Evolutionary conservation across 2,888 invertebrate genomes (phyloP).

Genomic region (Theristus sp.): DNA sequence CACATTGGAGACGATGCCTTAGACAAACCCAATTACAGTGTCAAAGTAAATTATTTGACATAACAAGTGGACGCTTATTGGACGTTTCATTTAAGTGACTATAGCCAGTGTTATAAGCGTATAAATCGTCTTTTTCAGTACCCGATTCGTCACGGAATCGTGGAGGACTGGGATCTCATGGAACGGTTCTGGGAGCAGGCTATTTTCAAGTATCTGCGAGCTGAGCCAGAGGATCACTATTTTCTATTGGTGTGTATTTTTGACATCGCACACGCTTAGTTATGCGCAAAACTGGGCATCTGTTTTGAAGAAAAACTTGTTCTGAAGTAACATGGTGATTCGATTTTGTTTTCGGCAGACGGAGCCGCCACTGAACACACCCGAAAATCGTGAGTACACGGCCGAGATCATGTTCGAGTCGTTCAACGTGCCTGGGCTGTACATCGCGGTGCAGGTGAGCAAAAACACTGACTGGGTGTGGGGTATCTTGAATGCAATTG

Average conservation of each 20-base stretch:
- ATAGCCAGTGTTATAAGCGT: too few species aligned
- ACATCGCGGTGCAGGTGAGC: conserved; percentile 75
- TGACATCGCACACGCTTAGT: too few species aligned
- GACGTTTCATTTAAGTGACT: too few species aligned
- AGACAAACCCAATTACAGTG: conserved; percentile 72
- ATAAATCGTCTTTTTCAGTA: too few species aligned
- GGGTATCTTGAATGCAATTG: too few species aligned
- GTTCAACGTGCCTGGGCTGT: conserved; percentile 95
- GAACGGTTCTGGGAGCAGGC: conserved; percentile 95
- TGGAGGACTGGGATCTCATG: conserved; percentile 99
- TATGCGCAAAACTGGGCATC: too few species aligned
- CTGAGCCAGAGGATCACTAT: conserved; percentile 97
- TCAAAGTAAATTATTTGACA: conserved; percentile 75
- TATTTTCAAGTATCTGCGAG: conserved; percentile 91
- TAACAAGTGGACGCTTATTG: too few species aligned
- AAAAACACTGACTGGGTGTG: too few species aligned
- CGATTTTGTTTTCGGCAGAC: conserved; percentile 40
- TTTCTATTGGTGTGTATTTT: conserved; percentile 54
- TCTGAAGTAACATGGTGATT: not conserved
- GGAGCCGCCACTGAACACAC: conserved; percentile 94
- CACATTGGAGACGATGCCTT: conserved; percentile 98
- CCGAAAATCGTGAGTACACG: conserved; percentile 66
- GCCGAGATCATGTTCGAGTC: conserved; percentile 99
- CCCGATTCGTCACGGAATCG: conserved; percentile 92
- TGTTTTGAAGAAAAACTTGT: too few species aligned